phyloP scores from a whole-genome alignment of 2,888 invertebrate genomes.

The Dilophus febrilis region DNA sequence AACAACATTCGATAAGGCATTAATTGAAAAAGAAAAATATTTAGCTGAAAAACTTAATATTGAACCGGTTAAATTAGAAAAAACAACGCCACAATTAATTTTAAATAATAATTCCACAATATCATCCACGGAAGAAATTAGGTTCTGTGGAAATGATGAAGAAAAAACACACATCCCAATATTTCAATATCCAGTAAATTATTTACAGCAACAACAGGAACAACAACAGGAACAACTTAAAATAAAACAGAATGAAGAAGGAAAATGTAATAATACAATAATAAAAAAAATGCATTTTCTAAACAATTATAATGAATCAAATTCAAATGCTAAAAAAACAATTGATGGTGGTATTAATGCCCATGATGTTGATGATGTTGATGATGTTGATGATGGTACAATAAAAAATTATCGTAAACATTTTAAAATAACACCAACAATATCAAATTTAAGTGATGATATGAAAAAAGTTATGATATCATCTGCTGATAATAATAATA shows the following conservation, averaged over 20 bases:
- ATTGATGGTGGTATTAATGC: not conserved
- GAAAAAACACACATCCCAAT: slow-evolving; percentile 1
- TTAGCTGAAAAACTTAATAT: slow-evolving; percentile 20
- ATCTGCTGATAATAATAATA: slow-evolving; percentile 11
- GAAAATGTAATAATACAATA: slow-evolving; percentile 20
- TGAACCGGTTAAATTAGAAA: slow-evolving; percentile 19
- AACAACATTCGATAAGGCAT: slow-evolving; percentile 47
- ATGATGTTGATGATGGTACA: not conserved
- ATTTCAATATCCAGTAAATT: slow-evolving; percentile 6
- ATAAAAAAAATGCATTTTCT: slow-evolving; percentile 15
- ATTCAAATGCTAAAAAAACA: not conserved
- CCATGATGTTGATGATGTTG: not conserved
- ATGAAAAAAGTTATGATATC: slow-evolving; percentile 8
- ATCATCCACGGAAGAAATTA: not conserved
- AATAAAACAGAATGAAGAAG: too few species aligned
- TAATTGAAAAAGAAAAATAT: slow-evolving; percentile 56
- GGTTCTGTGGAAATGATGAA: too few species aligned
- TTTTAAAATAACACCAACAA: not conserved
- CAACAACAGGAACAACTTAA: too few species aligned
- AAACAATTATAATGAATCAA: slow-evolving; percentile 12
- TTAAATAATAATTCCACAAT: slow-evolving; percentile 10
- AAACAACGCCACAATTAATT: slow-evolving; percentile 11
- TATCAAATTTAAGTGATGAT: slow-evolving; percentile 6
- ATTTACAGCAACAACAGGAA: not conserved
- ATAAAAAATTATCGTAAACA: not conserved